These are phyloP conservation scores for Capitella teleta DNA, from an alignment of 1,140 invertebrate genomes.

Conservation along the genomic window DNA sequence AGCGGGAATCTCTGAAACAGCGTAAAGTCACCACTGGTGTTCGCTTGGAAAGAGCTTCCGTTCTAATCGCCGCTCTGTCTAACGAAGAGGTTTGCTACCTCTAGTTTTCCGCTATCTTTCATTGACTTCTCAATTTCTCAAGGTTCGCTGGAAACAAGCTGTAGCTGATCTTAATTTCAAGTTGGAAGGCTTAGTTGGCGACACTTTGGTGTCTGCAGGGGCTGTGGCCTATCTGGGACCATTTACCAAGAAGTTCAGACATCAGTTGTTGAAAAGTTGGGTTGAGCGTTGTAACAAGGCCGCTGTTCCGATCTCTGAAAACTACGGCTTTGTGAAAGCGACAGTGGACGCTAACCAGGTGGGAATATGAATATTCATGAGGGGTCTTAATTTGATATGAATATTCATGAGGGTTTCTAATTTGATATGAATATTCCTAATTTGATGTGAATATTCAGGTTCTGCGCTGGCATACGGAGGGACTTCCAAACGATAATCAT, in stretches of 20 bases:
- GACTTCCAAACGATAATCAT: constrained; percentile 65
- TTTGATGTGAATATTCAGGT: no score
- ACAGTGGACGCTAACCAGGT: constrained; percentile 56
- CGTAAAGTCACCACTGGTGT: constrained; percentile 59
- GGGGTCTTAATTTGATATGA: not conserved
- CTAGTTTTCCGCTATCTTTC: not conserved
- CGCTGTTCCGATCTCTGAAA: constrained; percentile 32
- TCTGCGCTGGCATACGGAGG: constrained; percentile 67
- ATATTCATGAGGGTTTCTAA: not conserved
- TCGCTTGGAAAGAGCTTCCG: constrained; percentile 61
- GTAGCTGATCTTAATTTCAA: constrained; percentile 47
- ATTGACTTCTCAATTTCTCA: not conserved
- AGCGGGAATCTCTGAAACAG: constrained; percentile 49
- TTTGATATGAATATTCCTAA: not conserved
- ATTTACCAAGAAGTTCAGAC: constrained; percentile 32
- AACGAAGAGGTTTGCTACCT: constrained; percentile 51
- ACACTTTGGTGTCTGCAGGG: constrained; percentile 33
- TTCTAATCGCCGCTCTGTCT: constrained; percentile 65
- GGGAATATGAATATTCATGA: not conserved
- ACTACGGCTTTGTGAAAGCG: constrained; percentile 30
- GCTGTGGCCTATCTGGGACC: constrained; percentile 37
- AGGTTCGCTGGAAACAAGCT: constrained; percentile 64
- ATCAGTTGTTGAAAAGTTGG: constrained; percentile 26
- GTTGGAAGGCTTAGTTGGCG: constrained; percentile 33
- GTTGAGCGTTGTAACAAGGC: constrained; percentile 19